Base-by-base conservation (phyloP, 2,888 invertebrate species). In the Drosophila conformis region DNA sequence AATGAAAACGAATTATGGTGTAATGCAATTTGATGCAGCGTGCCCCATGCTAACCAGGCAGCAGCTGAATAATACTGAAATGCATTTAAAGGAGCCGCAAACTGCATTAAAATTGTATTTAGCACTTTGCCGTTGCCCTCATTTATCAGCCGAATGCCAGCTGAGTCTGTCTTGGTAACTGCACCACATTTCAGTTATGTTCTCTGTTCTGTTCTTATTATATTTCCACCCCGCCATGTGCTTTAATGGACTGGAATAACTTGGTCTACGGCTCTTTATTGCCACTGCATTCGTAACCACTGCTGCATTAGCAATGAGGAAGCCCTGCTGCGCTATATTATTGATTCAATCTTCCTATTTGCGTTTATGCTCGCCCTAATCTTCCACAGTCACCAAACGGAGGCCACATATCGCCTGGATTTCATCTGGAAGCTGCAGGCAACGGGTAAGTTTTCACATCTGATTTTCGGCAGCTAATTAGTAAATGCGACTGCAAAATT, bases 371-470 rank as follows among this genome's bases (percentile, higher is more conserved):
- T 97, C 49, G 96, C 98, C 4, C 94, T 99, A 79, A 95, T 98
- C 82, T 95, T 98, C 71, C 99, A 99, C 93, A 97, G 98, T 1
- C 97, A 98, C 89, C 98, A 99, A 93, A 98, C 97, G 1, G 99
- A 99, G 94, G 97, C 98, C 83, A 98, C 98, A 0, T 97, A 98
- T 90, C 94, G 99, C 68, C 95, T 99, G 71, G 99, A 99, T 94
- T 98, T 98, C 93, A 96, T 99, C 74, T 99, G 99, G 99, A 99
- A 99, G 93, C 94, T 98, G 35, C 98, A 99, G 94, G 99, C 99
- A 21, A 97, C 96, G 86, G 96, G 97, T 97, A 78, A 92, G 92
- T 84, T 52, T 52, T 21, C 4, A 10, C 42, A 4, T 10, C 21
- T 18, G 3, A 18, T 38, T 31, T 56, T 42, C 18, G 25, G 25